A percentile compares a stretch with the other conserved stretches of the same genome.
phyloP scores from a whole-genome alignment of 2,797 vertebrate species.

The Eulemur coronatus region DNA sequence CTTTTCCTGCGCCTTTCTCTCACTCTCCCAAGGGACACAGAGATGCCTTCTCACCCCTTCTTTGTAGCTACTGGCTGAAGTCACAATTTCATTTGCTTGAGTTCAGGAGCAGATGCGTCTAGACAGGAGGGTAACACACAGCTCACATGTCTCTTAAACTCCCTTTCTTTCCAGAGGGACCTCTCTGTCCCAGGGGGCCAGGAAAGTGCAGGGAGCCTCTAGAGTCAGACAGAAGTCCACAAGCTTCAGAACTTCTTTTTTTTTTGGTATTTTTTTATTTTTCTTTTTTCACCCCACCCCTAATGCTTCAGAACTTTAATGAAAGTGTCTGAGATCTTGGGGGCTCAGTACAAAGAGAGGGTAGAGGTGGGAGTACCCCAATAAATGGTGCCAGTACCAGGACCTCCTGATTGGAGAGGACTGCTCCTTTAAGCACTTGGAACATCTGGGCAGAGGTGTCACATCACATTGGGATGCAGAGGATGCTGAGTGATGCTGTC shows the following conservation, averaged over 20 bases:
- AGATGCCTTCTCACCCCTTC: not conserved
- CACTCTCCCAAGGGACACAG: not conserved
- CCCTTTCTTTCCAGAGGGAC: not conserved
- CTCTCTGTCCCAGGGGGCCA: too few relatives aligned
- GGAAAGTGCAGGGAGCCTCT: not conserved
- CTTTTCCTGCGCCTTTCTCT: not conserved
- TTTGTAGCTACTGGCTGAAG: not conserved
- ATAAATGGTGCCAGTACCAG: not conserved
- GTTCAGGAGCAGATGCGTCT: not conserved
- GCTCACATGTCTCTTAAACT: not conserved
- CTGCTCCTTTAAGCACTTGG: constrained; percentile 21
- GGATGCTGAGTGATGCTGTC: constrained; percentile 32
- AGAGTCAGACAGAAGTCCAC: not conserved
- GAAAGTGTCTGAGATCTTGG: not conserved
- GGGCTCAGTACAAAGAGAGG: not conserved
- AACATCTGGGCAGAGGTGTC: constrained; percentile 28
- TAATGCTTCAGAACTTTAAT: not conserved
- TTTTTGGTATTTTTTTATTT: too few relatives aligned
- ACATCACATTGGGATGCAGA: not conserved
- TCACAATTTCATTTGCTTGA: not conserved
- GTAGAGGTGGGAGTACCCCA: not conserved
- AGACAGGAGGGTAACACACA: not conserved
- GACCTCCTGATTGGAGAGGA: not conserved
- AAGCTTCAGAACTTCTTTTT: not conserved
- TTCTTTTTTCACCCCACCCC: too few relatives aligned